Percentiles rank a stretch among this genome's conserved stretches.
phyloP scores from a whole-genome alignment of 2,797 vertebrate species.

The Antrozous pallidus region DNA sequence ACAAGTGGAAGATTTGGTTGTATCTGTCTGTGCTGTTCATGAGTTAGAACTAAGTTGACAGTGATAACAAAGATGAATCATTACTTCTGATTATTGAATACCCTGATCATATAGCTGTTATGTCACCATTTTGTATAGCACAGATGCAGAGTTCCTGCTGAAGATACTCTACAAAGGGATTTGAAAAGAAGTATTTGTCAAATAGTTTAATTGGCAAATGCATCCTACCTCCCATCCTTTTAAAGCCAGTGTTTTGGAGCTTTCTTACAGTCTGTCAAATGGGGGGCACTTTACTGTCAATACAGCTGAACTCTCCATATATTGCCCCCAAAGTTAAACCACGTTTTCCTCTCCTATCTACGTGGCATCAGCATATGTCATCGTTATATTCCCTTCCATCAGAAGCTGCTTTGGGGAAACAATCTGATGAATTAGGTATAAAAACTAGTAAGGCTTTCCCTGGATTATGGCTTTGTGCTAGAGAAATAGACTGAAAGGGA shows the following conservation, averaged over 20 bases:
- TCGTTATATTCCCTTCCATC: background rate
- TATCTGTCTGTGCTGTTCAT: conserved; percentile 5
- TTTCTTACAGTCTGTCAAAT: background rate
- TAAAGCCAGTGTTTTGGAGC: background rate
- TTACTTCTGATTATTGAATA: conserved; percentile 37
- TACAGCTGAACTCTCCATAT: background rate
- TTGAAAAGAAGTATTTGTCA: conserved; percentile 29
- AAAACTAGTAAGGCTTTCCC: conserved; percentile 51
- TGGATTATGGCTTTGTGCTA: conserved; percentile 60
- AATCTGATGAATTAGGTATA: conserved; percentile 68
- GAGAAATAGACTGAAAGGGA: conserved; percentile 38
- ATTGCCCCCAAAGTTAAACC: background rate
- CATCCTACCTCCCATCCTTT: background rate
- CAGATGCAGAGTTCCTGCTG: background rate
- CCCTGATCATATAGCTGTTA: background rate
- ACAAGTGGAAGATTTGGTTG: conserved; percentile 4
- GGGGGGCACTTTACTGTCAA: background rate
- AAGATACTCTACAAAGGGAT: conserved; percentile 31
- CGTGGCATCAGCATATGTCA: conserved; percentile 7
- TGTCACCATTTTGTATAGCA: conserved; percentile 1
- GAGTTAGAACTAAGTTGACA: conserved; percentile 27
- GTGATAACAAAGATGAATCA: conserved; percentile 8
- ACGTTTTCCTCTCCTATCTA: background rate
- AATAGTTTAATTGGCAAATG: background rate
- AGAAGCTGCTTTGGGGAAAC: conserved; percentile 65